Percentiles rank a stretch among this genome's conserved stretches.
Conservation (phyloP, 2,113 vertebrate genomes). For the human (Homo sapiens) region GRCh38 chr4:14165001-14165500, state of each 20-base stretch:
- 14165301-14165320: neutral
- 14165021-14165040: neutral
- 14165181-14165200: neutral
- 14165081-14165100: neutral
- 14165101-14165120: neutral
- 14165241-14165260: neutral
- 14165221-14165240: neutral
- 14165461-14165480: neutral
- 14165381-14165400: neutral
- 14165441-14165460: neutral
- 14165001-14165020: neutral
- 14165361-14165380: neutral
- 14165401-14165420: neutral
- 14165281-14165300: neutral
- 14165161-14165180: neutral
- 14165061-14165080: neutral
- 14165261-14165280: neutral
- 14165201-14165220: neutral
- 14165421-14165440: neutral
- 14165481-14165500: neutral
- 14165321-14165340: neutral
- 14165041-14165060: neutral
- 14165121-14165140: neutral
- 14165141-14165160: neutral
- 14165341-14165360: neutral